phyloP scores from a whole-genome alignment of 2,888 invertebrate species.

The Taphrorychus bicolor region DNA sequence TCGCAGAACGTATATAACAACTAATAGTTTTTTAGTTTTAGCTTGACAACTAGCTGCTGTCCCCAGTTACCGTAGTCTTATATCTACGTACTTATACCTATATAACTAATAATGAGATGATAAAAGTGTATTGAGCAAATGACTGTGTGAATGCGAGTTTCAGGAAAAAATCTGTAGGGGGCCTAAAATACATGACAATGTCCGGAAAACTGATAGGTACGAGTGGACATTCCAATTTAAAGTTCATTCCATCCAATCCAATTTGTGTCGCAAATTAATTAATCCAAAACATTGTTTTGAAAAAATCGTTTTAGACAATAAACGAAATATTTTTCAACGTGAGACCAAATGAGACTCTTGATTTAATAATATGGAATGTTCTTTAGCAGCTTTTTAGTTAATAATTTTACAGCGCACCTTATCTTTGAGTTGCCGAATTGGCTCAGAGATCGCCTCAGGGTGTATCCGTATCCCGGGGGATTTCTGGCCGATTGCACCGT shows the following conservation, averaged over 20 bases:
- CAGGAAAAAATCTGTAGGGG: constrained; percentile 42
- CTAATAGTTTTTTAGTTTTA: constrained; percentile 10
- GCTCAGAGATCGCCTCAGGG: constrained; percentile 51
- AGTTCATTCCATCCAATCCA: constrained; percentile 39
- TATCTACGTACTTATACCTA: not conserved
- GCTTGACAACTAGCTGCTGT: constrained; percentile 15
- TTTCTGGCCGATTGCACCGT: constrained; percentile 58
- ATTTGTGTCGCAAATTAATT: not conserved
- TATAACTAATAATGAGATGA: not conserved
- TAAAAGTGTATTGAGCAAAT: constrained; percentile 25
- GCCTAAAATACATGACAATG: constrained; percentile 38
- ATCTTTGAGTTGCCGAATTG: constrained; percentile 70
- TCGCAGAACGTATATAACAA: not conserved
- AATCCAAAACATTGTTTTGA: too few species aligned
- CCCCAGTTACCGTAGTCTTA: not conserved
- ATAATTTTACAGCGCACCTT: constrained; percentile 73
- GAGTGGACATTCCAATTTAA: constrained; percentile 51
- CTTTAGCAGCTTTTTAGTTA: constrained; percentile 68
- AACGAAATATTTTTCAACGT: not conserved
- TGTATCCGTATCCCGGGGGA: constrained; percentile 10
- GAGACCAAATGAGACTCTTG: not conserved
- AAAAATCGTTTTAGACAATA: too few species aligned
- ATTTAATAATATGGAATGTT: constrained; percentile 30
- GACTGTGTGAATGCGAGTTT: constrained; percentile 25
- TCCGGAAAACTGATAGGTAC: constrained; percentile 53